These are phyloP conservation scores for Hozukius guyotensis DNA, from an alignment of 2,797 vertebrate genomes.

Conservation along the genomic window DNA sequence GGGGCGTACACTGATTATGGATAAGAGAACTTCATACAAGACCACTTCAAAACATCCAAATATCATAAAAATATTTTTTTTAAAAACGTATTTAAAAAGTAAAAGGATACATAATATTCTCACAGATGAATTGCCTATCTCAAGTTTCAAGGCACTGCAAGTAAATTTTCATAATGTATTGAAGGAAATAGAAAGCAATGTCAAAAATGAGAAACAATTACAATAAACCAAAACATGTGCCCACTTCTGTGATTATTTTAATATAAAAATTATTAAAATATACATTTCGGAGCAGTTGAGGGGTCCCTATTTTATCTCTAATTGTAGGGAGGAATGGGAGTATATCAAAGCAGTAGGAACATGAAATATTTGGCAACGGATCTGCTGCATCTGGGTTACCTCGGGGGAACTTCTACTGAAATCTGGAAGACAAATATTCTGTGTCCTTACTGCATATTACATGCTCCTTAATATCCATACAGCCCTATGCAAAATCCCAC, in stretches of 20 bases:
- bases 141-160: background rate
- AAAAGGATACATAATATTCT: background rate
- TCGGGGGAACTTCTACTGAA: background rate
- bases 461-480: background rate
- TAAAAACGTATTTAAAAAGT: background rate
- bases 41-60: too few relatives aligned
- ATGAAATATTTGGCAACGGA: background rate
- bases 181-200: background rate
- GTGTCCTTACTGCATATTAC: background rate
- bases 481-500: background rate
- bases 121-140: background rate
- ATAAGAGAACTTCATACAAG: too few relatives aligned
- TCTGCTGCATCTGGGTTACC: background rate
- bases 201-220: too few relatives aligned
- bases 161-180: background rate
- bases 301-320: background rate
- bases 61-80: background rate
- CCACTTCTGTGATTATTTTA: background rate
- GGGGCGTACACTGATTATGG: too few relatives aligned
- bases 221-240: background rate
- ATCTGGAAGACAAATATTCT: conserved; percentile 7
- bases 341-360: background rate
- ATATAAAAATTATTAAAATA: background rate
- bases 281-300: background rate
- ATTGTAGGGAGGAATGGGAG: background rate